These are phyloP conservation scores for Verasper variegatus DNA, from an alignment of 2,113 vertebrate genomes.

Conservation along the genomic window DNA sequence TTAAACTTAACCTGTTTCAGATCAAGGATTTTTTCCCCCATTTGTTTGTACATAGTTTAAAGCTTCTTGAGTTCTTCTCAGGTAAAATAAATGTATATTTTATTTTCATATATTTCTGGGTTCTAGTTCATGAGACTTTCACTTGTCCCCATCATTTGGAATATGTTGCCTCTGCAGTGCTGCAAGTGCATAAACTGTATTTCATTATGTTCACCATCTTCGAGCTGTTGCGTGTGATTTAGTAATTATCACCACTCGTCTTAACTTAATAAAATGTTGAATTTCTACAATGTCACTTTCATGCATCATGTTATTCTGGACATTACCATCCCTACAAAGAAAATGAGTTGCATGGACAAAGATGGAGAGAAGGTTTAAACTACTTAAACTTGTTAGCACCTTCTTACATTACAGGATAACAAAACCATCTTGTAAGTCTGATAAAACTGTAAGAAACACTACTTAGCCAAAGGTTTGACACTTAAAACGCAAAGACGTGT, in stretches of 20 bases:
- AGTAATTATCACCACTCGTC: not conserved
- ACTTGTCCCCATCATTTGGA: not conserved
- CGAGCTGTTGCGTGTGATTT: not conserved
- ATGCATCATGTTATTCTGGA: not conserved
- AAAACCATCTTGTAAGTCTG: no score
- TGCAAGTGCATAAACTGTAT: not conserved
- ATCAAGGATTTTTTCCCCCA: not conserved
- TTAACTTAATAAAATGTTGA: conserved; percentile 44
- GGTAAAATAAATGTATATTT: conserved; percentile 21
- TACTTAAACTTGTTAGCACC: no score
- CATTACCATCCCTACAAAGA: no score
- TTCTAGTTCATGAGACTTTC: not conserved
- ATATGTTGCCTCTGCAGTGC: not conserved
- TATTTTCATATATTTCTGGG: not conserved
- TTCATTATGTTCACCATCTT: not conserved
- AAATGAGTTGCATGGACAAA: no score
- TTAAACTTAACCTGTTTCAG: not conserved
- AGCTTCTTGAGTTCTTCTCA: conserved; percentile 13
- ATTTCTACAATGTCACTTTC: not conserved
- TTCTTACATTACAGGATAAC: no score
- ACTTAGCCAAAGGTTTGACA: no score
- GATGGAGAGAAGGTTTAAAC: no score
- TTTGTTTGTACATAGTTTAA: conserved; percentile 28
- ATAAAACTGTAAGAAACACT: no score
- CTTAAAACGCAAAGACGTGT: no score